Conservation (phyloP, 2,888 invertebrate species). For the Athalia circularis region DNA sequence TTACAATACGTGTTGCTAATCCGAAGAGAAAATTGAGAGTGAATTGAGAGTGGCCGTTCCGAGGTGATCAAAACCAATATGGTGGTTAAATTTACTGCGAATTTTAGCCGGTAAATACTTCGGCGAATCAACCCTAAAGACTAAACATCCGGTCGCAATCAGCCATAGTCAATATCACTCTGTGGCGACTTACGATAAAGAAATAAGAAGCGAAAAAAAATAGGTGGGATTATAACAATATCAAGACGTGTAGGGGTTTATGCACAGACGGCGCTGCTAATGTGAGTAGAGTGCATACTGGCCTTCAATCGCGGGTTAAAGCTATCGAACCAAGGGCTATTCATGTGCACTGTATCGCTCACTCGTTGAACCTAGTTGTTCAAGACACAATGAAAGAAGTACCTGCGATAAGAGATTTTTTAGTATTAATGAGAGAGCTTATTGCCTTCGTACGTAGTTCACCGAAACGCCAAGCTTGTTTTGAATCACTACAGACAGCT, state of each 20-base stretch:
- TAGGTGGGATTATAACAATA: too few relatives aligned
- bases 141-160: too few relatives aligned
- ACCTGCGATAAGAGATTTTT: conserved; percentile 29
- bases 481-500: background rate
- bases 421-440: conserved; percentile 37
- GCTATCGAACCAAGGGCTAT: conserved; percentile 49
- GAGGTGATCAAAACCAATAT: too few relatives aligned
- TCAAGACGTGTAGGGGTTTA: conserved; percentile 45
- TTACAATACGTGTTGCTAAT: too few relatives aligned
- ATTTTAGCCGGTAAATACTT: too few relatives aligned
- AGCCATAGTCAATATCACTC: too few relatives aligned
- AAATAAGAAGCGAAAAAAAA: too few relatives aligned
- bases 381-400: conserved; percentile 57
- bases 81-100: too few relatives aligned
- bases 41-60: too few relatives aligned
- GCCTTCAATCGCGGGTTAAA: conserved; percentile 50
- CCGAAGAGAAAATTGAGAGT: too few relatives aligned
- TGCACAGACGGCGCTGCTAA: conserved; percentile 55
- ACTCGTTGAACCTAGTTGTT: conserved; percentile 60
- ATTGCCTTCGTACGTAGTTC: conserved; percentile 35
- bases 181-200: too few relatives aligned
- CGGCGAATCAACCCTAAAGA: too few relatives aligned
- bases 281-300: conserved; percentile 50
- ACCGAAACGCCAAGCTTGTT: conserved; percentile 15
- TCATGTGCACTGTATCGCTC: conserved; percentile 60